These are phyloP conservation scores for Mormyrus hasselquistii DNA, from an alignment of 2,797 vertebrate species.

Conservation along the genomic window DNA sequence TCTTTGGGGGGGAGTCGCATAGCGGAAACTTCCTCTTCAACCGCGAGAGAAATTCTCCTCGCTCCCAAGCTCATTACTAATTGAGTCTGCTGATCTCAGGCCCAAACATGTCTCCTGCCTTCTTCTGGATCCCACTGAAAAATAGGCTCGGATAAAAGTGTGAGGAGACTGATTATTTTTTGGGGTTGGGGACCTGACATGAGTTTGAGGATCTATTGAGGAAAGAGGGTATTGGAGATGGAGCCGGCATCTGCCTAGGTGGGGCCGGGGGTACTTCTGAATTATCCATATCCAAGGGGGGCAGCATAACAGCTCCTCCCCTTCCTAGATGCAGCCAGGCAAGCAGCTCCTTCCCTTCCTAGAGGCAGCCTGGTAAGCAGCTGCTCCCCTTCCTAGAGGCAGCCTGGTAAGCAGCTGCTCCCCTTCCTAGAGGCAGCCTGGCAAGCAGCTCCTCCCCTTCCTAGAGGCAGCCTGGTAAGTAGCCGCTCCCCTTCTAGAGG, in stretches of 20 bases:
- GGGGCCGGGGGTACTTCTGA: not conserved
- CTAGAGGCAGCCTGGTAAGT: too few relatives aligned
- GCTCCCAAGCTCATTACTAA: not conserved
- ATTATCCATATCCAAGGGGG: not conserved
- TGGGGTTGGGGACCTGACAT: not conserved
- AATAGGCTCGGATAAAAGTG: not conserved
- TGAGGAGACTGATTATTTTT: not conserved
- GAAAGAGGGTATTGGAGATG: not conserved
- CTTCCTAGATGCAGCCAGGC: not conserved
- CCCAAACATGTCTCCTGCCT: not conserved
- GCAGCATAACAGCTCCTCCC: not conserved
- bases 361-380: not conserved
- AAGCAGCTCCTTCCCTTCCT: too few relatives aligned
- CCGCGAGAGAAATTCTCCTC: not conserved
- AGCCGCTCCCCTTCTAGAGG: too few relatives aligned
- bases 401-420: too few relatives aligned
- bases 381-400: too few relatives aligned
- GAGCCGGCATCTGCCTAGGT: not conserved
- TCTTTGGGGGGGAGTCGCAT: not conserved
- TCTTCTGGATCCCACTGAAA: not conserved
- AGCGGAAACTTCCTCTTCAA: not conserved
- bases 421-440: too few relatives aligned
- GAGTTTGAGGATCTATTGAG: not conserved
- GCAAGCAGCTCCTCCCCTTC: too few relatives aligned
- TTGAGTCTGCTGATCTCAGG: not conserved